Base-by-base conservation (phyloP, 2,113 vertebrate genomes). In the Epinephelus fuscoguttatus region DNA sequence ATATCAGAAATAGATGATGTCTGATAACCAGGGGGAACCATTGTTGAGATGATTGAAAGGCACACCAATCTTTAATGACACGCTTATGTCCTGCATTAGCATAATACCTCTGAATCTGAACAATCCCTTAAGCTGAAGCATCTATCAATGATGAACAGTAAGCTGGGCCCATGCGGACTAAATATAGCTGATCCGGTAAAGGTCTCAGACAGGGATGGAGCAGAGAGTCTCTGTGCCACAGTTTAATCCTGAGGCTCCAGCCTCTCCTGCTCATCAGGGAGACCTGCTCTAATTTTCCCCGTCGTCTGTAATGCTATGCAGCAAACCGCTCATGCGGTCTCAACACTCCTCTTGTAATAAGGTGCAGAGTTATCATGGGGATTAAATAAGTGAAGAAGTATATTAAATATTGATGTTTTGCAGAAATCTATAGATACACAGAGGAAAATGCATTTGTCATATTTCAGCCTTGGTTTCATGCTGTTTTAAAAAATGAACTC, bases 171-270 rank as follows among this genome's bases (percentile, higher is more conserved):
- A 17, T 71, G 60, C 69, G 85, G 85, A 67, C 88, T 92, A 93
- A 93, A 92, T 87, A 90, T 88, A 90, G 88, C 72, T 90, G 87
- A 92, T 93, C 91, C 80, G 2, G 78, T 88, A 71, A 89, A 80
- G 85, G 90, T 84, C 84, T 91, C 89, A 90, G 88, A 92, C 84
- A 62, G 75, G 50, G 85, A 68, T 76, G 45, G 73, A 84, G 87
- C 61, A 21, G 49, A 27, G 63, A 64, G 69, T 57, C 84, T 79
- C 72, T 91, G 75, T 81, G 81, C 78, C 12, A 75, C 80, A 55
- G 23, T 88, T 81, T 89, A 89, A 90, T 92, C 85, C 90, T 50
- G 55, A 86, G 62, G 45, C 71, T 88, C 60, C 72, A 68, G 75
- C 49, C 69, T 82, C 67, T 55, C 33, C 74, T 70, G 42, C 64